Base-by-base conservation (phyloP, 2,888 invertebrate species). In the Drosophila kuntzei region DNA sequence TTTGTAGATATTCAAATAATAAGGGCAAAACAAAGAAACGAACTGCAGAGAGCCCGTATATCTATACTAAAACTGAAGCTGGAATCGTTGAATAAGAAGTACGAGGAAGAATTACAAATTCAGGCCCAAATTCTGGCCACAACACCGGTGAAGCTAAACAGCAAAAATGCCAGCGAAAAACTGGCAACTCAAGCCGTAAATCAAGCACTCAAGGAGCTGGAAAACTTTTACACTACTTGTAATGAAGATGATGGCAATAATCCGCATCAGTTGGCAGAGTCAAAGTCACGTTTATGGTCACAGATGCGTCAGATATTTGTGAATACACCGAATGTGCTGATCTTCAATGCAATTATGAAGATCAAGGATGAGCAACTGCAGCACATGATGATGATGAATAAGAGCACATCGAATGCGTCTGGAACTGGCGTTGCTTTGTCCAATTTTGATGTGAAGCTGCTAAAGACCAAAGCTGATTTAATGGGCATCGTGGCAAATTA, bases 281-380 rank as follows among this genome's bases (percentile, higher is more conserved):
- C 87, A 3, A 91, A 91, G 37, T 62, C 82, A 5, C 76, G 70
- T 7, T 70, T 92, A 9, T 92, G 92, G 92, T 49, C 71, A 0
- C 88, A 90, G 34, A 80, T 92, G 76, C 89, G 91, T 2, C 55
- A 67, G 3, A 87, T 85, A 11, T 92, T 92, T 50, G 69, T 76
- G 2, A 84, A 91, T 32, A 87, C 90, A 1, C 92, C 92, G 3
- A 91, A 90, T 20, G 88, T 89, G 32, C 59, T 87, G 32, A 79
- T 92, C 5, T 91, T 91, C 58, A 91, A 90, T 66, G 83, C 80
- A 1, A 88, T 91, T 5, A 76, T 91, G 63, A 89, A 89, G 20
- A 63, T 84, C 2, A 92, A 91, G 55, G 91, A 91, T 34, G 90
- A 91, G 14, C 91, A 92, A 67, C 53, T 91, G 12, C 90, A 91